Evolutionary conservation across 1,140 invertebrate species (phyloP).

Genomic region (Radopholus similis): DNA sequence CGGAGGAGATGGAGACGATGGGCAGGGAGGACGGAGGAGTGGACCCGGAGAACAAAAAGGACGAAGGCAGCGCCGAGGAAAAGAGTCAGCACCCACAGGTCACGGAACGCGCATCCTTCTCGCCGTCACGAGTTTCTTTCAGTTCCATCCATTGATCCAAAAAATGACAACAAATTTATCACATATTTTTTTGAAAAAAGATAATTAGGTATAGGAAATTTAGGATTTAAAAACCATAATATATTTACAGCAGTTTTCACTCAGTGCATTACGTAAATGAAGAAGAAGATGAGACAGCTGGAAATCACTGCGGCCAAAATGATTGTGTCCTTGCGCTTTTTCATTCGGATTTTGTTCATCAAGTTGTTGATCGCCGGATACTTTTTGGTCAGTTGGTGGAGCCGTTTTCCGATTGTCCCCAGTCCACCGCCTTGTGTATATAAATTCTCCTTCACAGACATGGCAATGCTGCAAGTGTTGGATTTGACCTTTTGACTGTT

Average conservation of each 20-base stretch:
- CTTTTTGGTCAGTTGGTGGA: slow-evolving; percentile 53
- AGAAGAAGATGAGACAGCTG: slow-evolving; percentile 62
- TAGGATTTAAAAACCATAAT: background rate
- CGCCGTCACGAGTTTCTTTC: background rate
- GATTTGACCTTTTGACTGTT: background rate
- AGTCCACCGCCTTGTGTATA: slow-evolving; percentile 53
- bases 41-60: background rate
- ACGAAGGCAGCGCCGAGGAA: background rate
- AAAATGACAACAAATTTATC: background rate
- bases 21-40: background rate
- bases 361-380: slow-evolving; percentile 64
- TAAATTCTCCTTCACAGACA: slow-evolving; percentile 64
- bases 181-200: slow-evolving; percentile 2
- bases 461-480: slow-evolving; percentile 62
- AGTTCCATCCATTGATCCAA: no score
- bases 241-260: background rate
- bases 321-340: slow-evolving; percentile 63
- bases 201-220: background rate
- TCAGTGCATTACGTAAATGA: slow-evolving; percentile 63
- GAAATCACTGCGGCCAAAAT: slow-evolving; percentile 62
- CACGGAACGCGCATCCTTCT: background rate
- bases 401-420: slow-evolving; percentile 31
- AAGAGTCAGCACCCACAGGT: no score
- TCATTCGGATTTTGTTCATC: slow-evolving; percentile 62
- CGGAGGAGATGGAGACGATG: background rate